Conservation (phyloP, 2,888 invertebrate species). For the Napeogenes sylphis region DNA sequence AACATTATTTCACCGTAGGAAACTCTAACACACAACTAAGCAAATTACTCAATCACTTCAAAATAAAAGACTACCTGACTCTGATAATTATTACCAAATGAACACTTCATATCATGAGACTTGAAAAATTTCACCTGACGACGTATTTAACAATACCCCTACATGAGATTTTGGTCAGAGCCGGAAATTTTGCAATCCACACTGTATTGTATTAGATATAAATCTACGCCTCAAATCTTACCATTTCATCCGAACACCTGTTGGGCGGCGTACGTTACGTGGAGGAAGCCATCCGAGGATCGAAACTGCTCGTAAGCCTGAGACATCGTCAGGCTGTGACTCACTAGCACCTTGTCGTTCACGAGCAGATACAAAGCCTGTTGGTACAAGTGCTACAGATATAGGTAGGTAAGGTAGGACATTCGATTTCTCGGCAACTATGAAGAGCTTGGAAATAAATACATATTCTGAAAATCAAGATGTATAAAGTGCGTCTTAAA, state of each 20-base stretch:
- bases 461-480: not conserved
- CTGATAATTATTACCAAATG: too few relatives aligned
- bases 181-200: too few relatives aligned
- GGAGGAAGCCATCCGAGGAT: constrained; percentile 89
- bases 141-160: too few relatives aligned
- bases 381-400: not conserved
- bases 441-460: not conserved
- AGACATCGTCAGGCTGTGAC: constrained; percentile 87
- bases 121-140: too few relatives aligned
- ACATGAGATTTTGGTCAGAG: too few relatives aligned
- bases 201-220: too few relatives aligned
- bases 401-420: not conserved
- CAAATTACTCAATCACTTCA: too few relatives aligned
- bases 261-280: constrained; percentile 92
- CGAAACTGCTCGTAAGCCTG: constrained; percentile 88
- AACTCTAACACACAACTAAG: too few relatives aligned
- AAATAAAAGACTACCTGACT: too few relatives aligned
- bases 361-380: constrained; percentile 88
- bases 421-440: not conserved
- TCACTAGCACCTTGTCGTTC: constrained; percentile 87
- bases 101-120: too few relatives aligned
- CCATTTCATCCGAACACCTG: constrained; percentile 77
- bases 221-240: constrained; percentile 26
- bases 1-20: too few relatives aligned
- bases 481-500: too few relatives aligned